Conservation (phyloP, 2,888 invertebrate genomes). For the Oligia fasciuncula region DNA sequence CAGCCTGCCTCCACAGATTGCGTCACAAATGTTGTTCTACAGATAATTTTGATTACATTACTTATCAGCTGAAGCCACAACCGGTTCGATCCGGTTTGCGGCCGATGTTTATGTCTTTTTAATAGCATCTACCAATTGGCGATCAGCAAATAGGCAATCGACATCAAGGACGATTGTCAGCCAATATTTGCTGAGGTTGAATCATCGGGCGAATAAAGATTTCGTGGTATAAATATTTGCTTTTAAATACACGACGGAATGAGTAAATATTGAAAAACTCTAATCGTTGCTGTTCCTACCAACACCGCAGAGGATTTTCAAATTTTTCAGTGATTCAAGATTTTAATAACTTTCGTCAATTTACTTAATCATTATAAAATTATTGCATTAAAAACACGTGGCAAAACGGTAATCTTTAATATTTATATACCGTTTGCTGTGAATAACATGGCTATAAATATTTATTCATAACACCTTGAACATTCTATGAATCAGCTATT, state of each 20-base stretch:
- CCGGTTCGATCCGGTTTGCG: conserved; percentile 47
- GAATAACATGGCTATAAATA: conserved; percentile 8
- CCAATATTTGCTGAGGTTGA: conserved; percentile 49
- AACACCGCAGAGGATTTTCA: neutral
- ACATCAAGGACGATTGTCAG: conserved; percentile 50
- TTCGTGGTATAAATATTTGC: neutral
- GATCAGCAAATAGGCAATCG: conserved; percentile 44
- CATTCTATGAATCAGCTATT: conserved; percentile 38
- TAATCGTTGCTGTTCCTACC: neutral
- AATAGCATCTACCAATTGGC: conserved; percentile 62
- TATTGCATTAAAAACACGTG: neutral
- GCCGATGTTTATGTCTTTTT: conserved; percentile 58
- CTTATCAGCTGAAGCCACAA: conserved; percentile 53
- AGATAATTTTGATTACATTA: conserved; percentile 62
- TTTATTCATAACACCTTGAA: conserved; percentile 37
- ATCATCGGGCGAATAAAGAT: conserved; percentile 33
- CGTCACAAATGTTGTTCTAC: conserved; percentile 35
- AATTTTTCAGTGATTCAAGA: neutral
- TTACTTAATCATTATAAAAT: neutral
- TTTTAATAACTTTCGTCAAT: neutral
- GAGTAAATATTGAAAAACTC: neutral
- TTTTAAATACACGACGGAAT: conserved; percentile 8
- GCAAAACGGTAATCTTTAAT: conserved; percentile 9
- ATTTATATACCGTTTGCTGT: conserved; percentile 4
- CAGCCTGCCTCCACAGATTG: conserved; percentile 11